Evolutionary conservation across 2,888 invertebrate genomes (phyloP).

Genomic region (Noctua comes): DNA sequence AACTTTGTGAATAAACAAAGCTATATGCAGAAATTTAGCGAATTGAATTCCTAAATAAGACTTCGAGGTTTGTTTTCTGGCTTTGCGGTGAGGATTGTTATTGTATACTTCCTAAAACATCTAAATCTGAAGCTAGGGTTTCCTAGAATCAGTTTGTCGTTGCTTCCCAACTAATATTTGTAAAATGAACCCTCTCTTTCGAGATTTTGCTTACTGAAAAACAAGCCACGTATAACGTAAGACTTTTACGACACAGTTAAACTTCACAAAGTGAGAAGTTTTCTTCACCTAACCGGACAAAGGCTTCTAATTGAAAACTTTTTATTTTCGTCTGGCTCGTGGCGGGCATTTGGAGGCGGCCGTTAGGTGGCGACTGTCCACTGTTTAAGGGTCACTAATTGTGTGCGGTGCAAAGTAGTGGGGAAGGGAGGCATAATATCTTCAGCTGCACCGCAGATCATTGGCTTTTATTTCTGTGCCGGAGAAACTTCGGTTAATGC

Average conservation of each 20-base stretch:
- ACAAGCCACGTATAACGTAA: background rate
- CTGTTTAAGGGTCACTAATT: constrained; percentile 60
- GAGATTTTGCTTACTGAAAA: background rate
- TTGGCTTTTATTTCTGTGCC: constrained; percentile 67
- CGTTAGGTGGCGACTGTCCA: constrained; percentile 70
- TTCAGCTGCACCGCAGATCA: constrained; percentile 57
- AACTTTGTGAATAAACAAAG: background rate
- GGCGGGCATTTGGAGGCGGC: constrained; percentile 48
- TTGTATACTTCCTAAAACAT: background rate
- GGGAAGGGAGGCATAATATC: constrained; percentile 19
- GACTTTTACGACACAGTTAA: background rate
- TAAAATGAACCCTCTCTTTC: background rate
- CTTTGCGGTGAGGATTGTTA: background rate
- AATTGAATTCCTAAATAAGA: background rate
- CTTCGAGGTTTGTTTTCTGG: background rate
- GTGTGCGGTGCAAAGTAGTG: background rate
- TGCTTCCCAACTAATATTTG: background rate
- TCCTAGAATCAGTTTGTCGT: background rate
- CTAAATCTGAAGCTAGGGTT: background rate
- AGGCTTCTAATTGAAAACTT: constrained; percentile 4
- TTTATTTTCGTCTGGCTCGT: constrained; percentile 44
- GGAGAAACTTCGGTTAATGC: background rate
- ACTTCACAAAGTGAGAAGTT: background rate
- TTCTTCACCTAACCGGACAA: background rate
- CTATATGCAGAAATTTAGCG: background rate